Evolutionary conservation across 2,797 vertebrate species (phyloP), one percentile per base, ranked within the genome.

Genomic region (Novumbra hubbsi): DNA sequence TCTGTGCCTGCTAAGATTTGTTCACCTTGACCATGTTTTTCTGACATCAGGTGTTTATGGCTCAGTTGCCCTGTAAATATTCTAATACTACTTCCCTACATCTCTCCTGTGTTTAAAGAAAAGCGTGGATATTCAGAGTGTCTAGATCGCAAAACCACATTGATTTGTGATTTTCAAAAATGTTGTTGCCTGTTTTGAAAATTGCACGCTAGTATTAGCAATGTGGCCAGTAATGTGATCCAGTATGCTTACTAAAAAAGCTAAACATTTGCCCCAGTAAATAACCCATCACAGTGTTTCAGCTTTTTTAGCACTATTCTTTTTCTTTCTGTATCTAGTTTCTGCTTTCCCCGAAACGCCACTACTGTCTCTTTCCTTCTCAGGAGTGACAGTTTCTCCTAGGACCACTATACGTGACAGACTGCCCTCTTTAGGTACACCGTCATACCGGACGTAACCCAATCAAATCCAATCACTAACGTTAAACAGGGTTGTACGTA

Each of bases 341-440:
- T 41, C 17, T 15, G 63, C 57, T 28, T 68, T 73, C 34, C 32
- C 74, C n/a, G 63, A 30, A 67, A 67, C 48, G 21, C 48, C 38
- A 14, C 70, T 84, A 60, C 82, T 78, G 62, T 87, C 72, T 86
- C 30, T 81, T 78, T 87, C 71, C 84, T 80, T 81, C 77, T 79
- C 76, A 89, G 88, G 88, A 76, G 50, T 82, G 73, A 80, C 88
- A 70, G 78, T 86, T 73, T 80, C 79, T 57, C 55, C 55, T 90
- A 86, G 85, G 86, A 88, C 75, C 78, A 84, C 85, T 81, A 84
- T 87, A 85, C 89, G 91, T 82, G 90, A 94, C 84, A 88, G 91
- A 73, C 84, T 94, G 70, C 88, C 90, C 78, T 92, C 88, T 78
- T 80, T 89, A 83, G 86, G 91, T 94, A 93, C 70, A 84, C 68